Conservation (phyloP, 2,888 invertebrate species). For the Pachydiplax longipennis region DNA sequence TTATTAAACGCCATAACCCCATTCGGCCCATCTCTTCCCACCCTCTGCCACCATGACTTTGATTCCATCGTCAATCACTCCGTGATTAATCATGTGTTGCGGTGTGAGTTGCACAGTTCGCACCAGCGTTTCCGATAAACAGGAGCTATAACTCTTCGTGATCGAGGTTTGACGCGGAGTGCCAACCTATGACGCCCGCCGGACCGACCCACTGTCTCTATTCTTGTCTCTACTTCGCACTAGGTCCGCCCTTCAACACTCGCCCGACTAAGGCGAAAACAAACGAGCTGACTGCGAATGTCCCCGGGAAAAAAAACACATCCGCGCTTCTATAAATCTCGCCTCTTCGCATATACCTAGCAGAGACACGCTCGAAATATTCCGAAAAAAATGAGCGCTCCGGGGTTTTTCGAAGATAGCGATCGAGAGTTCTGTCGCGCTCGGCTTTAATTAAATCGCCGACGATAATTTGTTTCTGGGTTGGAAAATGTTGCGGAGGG, state of each 20-base stretch:
- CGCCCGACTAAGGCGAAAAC: background rate
- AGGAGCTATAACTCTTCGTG: constrained; percentile 30
- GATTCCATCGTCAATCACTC: constrained; percentile 48
- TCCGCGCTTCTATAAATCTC: background rate
- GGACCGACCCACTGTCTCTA: constrained; percentile 15
- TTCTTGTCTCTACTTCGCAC: constrained; percentile 18
- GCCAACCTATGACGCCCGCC: constrained; percentile 26
- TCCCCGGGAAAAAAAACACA: background rate
- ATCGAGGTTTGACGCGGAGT: constrained; percentile 28
- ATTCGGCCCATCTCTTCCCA: constrained; percentile 47
- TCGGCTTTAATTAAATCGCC: too few relatives aligned
- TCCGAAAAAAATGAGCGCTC: too few relatives aligned
- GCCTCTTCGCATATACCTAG: background rate
- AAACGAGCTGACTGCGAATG: background rate
- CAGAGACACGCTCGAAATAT: too few relatives aligned
- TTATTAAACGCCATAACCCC: constrained; percentile 59
- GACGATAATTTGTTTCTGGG: too few relatives aligned
- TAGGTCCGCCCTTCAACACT: background rate
- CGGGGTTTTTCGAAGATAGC: too few relatives aligned
- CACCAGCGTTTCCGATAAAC: constrained; percentile 44
- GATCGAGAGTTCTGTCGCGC: too few relatives aligned
- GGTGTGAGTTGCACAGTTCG: constrained; percentile 34
- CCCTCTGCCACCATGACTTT: constrained; percentile 49
- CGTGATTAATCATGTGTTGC: constrained; percentile 43
- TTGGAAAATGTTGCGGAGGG: too few relatives aligned